Percentiles rank a stretch among this genome's conserved stretches.
Conservation (phyloP, 2,888 invertebrate species). For the Gymnoscelis rufifasciata region DNA sequence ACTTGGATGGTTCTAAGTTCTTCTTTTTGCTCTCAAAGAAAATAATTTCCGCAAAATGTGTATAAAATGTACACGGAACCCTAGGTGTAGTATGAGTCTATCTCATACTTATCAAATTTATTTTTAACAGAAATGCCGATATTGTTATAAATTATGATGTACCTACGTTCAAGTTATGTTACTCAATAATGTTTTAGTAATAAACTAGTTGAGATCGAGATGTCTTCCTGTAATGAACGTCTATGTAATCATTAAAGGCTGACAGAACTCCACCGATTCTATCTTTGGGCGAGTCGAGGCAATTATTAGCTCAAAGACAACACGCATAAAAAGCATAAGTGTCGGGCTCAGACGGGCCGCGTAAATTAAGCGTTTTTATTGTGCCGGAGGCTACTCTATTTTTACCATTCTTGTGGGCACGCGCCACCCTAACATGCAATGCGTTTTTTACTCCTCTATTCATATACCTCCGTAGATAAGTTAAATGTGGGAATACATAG, state of each 20-base stretch:
- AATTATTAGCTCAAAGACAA: conserved; percentile 74
- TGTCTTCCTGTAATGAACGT: conserved; percentile 12
- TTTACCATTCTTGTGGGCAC: conserved; percentile 67
- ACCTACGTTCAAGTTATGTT: no score
- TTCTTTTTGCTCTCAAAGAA: no score
- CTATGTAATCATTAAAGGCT: conserved; percentile 35
- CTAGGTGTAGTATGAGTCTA: no score
- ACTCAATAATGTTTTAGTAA: not conserved
- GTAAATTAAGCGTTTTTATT: conserved; percentile 77
- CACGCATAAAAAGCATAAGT: conserved; percentile 76
- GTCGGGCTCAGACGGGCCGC: conserved; percentile 61
- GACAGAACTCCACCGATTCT: conserved; percentile 38
- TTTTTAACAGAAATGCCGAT: no score
- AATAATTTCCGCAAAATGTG: no score
- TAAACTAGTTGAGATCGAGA: not conserved
- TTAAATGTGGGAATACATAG: not conserved
- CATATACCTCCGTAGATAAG: not conserved
- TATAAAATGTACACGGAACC: no score
- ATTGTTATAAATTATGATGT: no score
- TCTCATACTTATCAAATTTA: no score
- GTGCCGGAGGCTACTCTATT: conserved; percentile 42
- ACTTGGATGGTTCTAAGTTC: no score
- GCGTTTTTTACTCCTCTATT: conserved; percentile 40
- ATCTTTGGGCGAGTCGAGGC: conserved; percentile 50
- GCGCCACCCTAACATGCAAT: conserved; percentile 52